A percentile compares a stretch with the other conserved stretches of the same genome.
phyloP scores from a whole-genome alignment of 2,888 invertebrate genomes.

The Tipula confusa region DNA sequence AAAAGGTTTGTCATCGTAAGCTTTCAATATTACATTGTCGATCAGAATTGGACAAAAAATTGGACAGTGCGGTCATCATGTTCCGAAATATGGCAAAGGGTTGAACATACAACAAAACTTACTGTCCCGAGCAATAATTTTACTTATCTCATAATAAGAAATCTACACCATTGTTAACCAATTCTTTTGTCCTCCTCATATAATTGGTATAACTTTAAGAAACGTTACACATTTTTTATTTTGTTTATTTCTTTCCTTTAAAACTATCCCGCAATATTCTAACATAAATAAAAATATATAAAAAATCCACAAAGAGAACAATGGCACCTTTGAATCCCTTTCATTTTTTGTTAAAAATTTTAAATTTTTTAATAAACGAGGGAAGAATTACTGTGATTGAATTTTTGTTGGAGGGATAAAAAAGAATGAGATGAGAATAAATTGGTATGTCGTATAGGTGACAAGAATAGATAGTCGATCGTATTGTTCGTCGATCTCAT shows the following conservation, averaged over 20 bases:
- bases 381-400: not conserved
- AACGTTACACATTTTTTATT: constrained; percentile 4
- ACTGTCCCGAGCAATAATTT: not conserved
- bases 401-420: not conserved
- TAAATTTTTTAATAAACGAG: not conserved
- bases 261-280: not conserved
- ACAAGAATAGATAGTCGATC: constrained; percentile 15
- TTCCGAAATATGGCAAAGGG: not conserved
- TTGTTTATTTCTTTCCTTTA: not conserved
- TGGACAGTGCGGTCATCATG: too few relatives aligned
- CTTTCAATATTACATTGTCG: too few relatives aligned
- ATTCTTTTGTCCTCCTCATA: not conserved
- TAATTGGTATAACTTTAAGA: not conserved
- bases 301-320: not conserved
- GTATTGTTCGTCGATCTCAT: not conserved
- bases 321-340: not conserved
- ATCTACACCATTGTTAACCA: not conserved
- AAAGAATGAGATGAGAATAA: not conserved
- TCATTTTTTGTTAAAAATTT: not conserved
- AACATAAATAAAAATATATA: not conserved
- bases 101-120: not conserved
- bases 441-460: not conserved
- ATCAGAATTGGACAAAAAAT: too few relatives aligned
- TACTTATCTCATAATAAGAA: not conserved
- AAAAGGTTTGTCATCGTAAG: too few relatives aligned